These are phyloP conservation scores for Drosophila bunnanda DNA, from an alignment of 2,888 invertebrate genomes.

Conservation along the genomic window DNA sequence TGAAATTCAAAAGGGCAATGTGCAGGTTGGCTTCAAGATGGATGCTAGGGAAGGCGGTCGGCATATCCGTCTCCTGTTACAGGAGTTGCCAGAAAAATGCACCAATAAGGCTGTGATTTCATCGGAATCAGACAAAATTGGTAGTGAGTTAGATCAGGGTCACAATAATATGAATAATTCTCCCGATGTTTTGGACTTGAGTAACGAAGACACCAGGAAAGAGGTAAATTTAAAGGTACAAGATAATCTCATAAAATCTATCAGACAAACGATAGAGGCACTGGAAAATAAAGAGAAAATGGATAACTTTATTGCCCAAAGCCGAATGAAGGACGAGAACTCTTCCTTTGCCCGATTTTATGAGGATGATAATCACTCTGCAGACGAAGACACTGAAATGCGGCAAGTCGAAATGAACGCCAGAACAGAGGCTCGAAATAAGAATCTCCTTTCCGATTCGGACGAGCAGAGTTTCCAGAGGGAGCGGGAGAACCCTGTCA, in stretches of 20 bases:
- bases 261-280: constrained; percentile 13
- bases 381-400: constrained; percentile 3
- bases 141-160: background rate
- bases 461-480: background rate
- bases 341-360: background rate
- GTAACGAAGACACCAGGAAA: background rate
- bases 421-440: background rate
- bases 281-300: constrained; percentile 3
- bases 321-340: background rate
- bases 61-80: constrained; percentile 27
- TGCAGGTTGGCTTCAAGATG: constrained; percentile 42
- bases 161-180: background rate
- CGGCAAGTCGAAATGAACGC: background rate
- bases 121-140: background rate
- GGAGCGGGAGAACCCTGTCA: background rate
- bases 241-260: constrained; percentile 20
- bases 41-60: constrained; percentile 15
- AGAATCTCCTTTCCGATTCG: background rate
- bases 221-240: background rate
- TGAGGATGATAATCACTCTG: background rate
- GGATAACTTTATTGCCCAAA: constrained; percentile 8
- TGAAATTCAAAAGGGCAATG: constrained; percentile 22
- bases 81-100: constrained; percentile 9
- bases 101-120: background rate
- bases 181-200: constrained; percentile 20